Evolutionary conservation across 1,140 invertebrate genomes (phyloP).

Genomic region (Bilobella aurantiaca): DNA sequence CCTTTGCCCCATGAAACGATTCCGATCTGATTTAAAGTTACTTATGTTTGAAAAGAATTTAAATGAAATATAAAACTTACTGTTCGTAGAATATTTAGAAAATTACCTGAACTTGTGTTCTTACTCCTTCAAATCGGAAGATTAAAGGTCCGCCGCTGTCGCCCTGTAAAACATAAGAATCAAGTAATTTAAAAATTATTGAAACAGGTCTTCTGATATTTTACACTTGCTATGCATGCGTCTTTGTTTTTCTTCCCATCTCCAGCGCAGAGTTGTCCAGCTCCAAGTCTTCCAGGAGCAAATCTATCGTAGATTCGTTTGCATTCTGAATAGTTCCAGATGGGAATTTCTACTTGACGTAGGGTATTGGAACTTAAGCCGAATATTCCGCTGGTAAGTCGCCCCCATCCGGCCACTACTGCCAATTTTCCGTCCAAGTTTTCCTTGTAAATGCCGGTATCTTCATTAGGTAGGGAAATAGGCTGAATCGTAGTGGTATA

Average conservation of each 20-base stretch:
- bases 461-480: slow-evolving; percentile 11
- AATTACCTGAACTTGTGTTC: slow-evolving; percentile 1
- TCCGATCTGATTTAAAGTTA: slow-evolving; percentile 2
- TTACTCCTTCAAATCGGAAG: background rate
- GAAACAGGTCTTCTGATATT: background rate
- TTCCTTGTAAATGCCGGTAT: slow-evolving; percentile 1
- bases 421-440: background rate
- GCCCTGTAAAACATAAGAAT: slow-evolving; percentile 9
- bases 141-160: slow-evolving; percentile 22
- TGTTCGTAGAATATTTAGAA: too few species aligned
- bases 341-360: slow-evolving; percentile 23
- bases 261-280: slow-evolving; percentile 24
- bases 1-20: slow-evolving; percentile 30
- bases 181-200: background rate
- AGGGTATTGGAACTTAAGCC: slow-evolving; percentile 8
- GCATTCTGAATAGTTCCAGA: slow-evolving; percentile 26
- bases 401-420: slow-evolving; percentile 23
- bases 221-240: slow-evolving; percentile 21
- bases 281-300: slow-evolving; percentile 22
- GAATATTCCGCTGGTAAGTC: slow-evolving; percentile 7
- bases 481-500: slow-evolving; percentile 24
- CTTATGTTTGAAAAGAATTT: too few species aligned
- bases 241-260: slow-evolving; percentile 30
- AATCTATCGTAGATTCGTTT: slow-evolving; percentile 15
- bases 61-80: too few species aligned